These are phyloP conservation scores for Cavia porcellus DNA, from an alignment of 2,113 vertebrate genomes.

Conservation along the genomic window DNA sequence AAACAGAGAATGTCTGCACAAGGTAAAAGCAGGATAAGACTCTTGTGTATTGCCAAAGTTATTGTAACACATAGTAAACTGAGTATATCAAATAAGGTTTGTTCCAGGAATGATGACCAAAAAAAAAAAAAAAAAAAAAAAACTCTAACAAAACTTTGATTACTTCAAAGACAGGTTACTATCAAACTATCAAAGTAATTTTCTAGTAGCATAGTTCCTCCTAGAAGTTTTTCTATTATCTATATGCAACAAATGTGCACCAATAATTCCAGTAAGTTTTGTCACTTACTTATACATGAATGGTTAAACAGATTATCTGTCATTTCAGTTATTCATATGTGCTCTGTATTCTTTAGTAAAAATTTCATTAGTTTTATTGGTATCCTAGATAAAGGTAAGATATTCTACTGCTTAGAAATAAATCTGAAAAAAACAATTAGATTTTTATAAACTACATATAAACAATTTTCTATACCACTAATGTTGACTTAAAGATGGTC, in stretches of 20 bases:
- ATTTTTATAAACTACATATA: slow-evolving; percentile 46
- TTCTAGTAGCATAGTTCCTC: slow-evolving; percentile 29
- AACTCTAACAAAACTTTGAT: slow-evolving; percentile 40
- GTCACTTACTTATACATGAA: slow-evolving; percentile 1
- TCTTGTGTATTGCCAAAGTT: neutral
- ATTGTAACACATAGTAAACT: slow-evolving; percentile 11
- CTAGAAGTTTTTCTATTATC: neutral
- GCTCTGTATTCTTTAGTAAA: slow-evolving; percentile 32
- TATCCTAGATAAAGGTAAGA: slow-evolving; percentile 57
- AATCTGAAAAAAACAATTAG: slow-evolving; percentile 8
- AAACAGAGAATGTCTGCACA: neutral
- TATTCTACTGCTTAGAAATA: slow-evolving; percentile 43
- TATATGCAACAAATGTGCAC: slow-evolving; percentile 6
- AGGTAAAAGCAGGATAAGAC: neutral
- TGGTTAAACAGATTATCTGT: neutral
- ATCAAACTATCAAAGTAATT: slow-evolving; percentile 35
- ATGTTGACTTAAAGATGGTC: neutral
- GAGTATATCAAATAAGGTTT: neutral
- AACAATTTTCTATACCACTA: slow-evolving; percentile 42
- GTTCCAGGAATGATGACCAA: neutral
- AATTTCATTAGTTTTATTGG: slow-evolving; percentile 46
- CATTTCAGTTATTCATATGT: slow-evolving; percentile 47
- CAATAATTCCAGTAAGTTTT: slow-evolving; percentile 22
- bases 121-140: slow-evolving; percentile 65
- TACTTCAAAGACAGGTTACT: neutral